Base-by-base conservation (phyloP, 2,797 vertebrate species). In the Pogonophryne albipinna region DNA sequence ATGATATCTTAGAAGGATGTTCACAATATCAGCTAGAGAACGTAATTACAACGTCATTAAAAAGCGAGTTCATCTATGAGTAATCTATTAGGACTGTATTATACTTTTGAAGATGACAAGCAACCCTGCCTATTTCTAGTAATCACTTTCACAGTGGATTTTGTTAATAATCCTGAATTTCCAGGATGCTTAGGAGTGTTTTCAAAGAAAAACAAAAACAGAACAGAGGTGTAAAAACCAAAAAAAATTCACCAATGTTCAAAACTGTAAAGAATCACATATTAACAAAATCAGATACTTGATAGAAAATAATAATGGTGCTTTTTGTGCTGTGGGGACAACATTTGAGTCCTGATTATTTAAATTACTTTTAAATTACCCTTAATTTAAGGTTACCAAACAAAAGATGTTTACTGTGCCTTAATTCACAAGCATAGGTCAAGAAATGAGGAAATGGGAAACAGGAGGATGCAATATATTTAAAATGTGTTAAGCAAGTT, bases 1-100 rank as follows among this genome's bases (percentile, higher is more conserved):
- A 38, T 38, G 2, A 38, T 8, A 38, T 38, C 71, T 67, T 27
- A 60, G 44, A 74, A 38, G 64, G 80, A 85, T 87, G 80, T 82
- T 45, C 20, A 62, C 41, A 47, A 71, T 15, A 42, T 76, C 50
- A 50, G 53, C 16, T 45, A 58, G 31, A 3, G 31, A 38, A 38
- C 34, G 8, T 38, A 5, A 58, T 2, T n/a, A 51, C 9, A 71
- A 74, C 20, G 23, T 66, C 64, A 74, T 4, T 44, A 61, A 49
- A 66, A 44, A 59, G n/a, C 23, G 7, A 80, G 34, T 27, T 27
- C 27, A 27, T 27, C 27, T 27, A 27, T 2, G 34, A 38, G 34
- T 38, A 19, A 55, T 31, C 4, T 47, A 13, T 59, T 5, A 13
- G 17, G 16, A 2, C 31, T 34, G 20, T 19, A 17, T 27, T 23